A percentile compares a stretch with the other conserved stretches of the same genome.
Conservation (phyloP, 2,888 invertebrate genomes). For the Megamerina dolium region DNA sequence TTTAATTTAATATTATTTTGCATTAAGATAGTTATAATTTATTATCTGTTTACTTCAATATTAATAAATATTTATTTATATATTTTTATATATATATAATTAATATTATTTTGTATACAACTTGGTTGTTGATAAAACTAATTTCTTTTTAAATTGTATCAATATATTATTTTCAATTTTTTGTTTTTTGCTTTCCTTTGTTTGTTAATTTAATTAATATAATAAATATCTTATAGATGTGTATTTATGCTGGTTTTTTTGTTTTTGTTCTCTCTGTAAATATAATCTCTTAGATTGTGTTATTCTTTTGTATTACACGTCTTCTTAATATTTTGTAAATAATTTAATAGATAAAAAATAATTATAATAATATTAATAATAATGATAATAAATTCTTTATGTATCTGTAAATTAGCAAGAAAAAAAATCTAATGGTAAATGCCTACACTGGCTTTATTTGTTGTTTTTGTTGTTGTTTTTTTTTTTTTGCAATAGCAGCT, state of each 20-base stretch:
- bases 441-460: too few relatives aligned
- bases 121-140: constrained; percentile 1
- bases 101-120: constrained; percentile 8
- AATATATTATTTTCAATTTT: constrained; percentile 11
- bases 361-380: too few relatives aligned
- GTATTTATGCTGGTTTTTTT: constrained; percentile 22
- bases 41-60: constrained; percentile 17
- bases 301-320: too few relatives aligned
- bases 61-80: constrained; percentile 8
- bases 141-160: constrained; percentile 16
- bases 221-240: constrained; percentile 23
- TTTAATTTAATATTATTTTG: constrained; percentile 10
- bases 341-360: too few relatives aligned
- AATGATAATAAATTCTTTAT: too few relatives aligned
- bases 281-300: too few relatives aligned
- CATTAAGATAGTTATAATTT: constrained; percentile 15
- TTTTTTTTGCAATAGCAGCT: too few relatives aligned
- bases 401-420: too few relatives aligned
- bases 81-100: constrained; percentile 9
- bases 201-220: constrained; percentile 10
- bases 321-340: too few relatives aligned
- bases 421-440: too few relatives aligned
- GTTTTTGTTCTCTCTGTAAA: constrained; percentile 27
- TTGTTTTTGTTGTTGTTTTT: too few relatives aligned
- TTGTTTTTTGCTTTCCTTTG: too few relatives aligned